Percentiles rank a stretch among this genome's conserved stretches.
phyloP scores from a whole-genome alignment of 2,113 vertebrate species.

The Microtus oregoni region DNA sequence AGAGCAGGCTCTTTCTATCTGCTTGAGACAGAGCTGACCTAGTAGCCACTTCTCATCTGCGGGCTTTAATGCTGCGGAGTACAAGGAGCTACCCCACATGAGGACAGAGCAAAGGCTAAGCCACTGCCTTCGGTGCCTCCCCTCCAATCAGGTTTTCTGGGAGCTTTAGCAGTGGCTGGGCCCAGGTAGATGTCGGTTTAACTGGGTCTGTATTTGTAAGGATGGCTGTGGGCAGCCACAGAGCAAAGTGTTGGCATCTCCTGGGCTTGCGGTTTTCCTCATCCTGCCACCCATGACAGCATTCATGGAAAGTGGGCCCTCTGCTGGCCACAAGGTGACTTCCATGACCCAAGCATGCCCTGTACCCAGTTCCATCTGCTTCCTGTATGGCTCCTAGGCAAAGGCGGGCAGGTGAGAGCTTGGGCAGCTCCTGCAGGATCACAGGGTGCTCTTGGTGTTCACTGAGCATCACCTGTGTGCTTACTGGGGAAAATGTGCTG shows the following conservation, averaged over 20 bases:
- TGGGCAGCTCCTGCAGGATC: not conserved
- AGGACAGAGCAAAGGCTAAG: not conserved
- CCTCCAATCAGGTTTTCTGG: not conserved
- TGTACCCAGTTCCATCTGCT: not conserved
- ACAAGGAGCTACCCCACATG: fast-evolving
- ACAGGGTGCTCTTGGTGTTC: not conserved
- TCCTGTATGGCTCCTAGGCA: constrained; percentile 41
- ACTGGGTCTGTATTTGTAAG: not conserved
- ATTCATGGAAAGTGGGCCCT: constrained; percentile 67
- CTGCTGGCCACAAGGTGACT: constrained; percentile 54
- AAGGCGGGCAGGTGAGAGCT: not conserved
- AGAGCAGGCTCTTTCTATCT: fast-evolving
- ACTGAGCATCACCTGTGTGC: not conserved
- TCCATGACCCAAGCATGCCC: not conserved
- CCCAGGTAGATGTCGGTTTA: not conserved
- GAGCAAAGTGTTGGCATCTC: constrained; percentile 74
- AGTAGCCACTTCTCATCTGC: fast-evolving
- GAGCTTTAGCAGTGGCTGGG: not conserved
- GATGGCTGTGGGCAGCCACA: not conserved
- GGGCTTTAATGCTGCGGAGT: not conserved
- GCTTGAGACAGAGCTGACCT: fast-evolving
- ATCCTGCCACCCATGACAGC: not conserved
- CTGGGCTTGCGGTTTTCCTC: not conserved
- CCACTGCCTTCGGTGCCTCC: fast-evolving
- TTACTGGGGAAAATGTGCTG: not conserved